These are phyloP conservation scores for Leptinotarsa rubiginosa DNA, from an alignment of 2,888 invertebrate species.

Conservation along the genomic window DNA sequence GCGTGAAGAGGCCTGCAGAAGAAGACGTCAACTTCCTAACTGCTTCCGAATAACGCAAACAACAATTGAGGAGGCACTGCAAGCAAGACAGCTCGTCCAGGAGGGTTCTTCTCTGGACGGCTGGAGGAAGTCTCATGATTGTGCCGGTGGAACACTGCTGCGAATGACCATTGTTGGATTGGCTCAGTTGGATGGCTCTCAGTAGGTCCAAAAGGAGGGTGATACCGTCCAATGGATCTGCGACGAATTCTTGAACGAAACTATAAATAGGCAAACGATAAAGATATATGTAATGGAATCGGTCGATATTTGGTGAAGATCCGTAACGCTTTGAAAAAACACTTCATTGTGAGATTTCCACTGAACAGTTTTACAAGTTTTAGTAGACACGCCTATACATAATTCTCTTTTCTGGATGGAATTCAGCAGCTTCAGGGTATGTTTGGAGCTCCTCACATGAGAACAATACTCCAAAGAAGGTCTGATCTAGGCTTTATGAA, in stretches of 20 bases:
- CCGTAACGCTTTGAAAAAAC: too few species aligned
- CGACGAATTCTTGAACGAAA: conserved; percentile 92
- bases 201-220: conserved; percentile 85
- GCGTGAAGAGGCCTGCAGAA: conserved; percentile 84
- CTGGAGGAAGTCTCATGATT: conserved; percentile 72
- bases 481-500: too few species aligned
- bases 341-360: too few species aligned
- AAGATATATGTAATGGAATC: too few species aligned
- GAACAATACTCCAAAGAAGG: too few species aligned
- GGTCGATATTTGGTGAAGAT: too few species aligned
- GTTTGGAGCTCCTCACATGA: too few species aligned
- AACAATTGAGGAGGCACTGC: conserved; percentile 87
- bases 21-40: conserved; percentile 80
- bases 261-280: conserved; percentile 66
- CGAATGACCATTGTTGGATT: conserved; percentile 69
- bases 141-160: conserved; percentile 57
- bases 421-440: too few species aligned
- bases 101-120: conserved; percentile 79
- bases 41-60: conserved; percentile 83
- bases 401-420: too few species aligned
- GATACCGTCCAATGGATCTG: conserved; percentile 89
- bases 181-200: conserved; percentile 85
- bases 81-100: conserved; percentile 90
- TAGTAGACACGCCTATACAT: too few species aligned
- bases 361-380: too few species aligned